Evolutionary conservation across 2,113 vertebrate species (phyloP).

Genomic region (Hydrochoerus hydrochaeris): DNA sequence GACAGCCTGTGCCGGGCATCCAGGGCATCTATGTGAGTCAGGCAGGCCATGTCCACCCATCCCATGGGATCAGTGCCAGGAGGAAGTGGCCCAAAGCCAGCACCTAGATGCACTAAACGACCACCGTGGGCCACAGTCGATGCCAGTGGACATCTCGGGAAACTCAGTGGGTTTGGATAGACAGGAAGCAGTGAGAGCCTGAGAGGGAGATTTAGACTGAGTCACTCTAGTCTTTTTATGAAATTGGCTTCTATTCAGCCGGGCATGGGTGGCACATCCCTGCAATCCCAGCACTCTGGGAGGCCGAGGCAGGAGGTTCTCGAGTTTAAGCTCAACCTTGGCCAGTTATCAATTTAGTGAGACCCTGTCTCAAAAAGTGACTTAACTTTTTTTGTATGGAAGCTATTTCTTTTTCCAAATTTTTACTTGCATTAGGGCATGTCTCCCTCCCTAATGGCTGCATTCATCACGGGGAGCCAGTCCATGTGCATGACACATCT

Average conservation of each 20-base stretch:
- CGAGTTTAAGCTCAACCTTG: not conserved
- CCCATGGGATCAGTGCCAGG: not conserved
- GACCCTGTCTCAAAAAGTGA: not conserved
- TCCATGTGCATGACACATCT: accelerated
- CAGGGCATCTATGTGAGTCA: not conserved
- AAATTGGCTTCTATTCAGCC: not conserved
- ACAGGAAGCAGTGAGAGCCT: not conserved
- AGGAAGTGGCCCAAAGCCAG: not conserved
- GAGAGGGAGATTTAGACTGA: not conserved
- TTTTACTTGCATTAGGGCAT: not conserved
- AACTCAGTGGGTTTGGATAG: no score
- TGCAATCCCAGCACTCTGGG: not conserved
- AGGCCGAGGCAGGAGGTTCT: not conserved
- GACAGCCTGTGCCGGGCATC: no score
- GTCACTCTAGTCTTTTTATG: not conserved
- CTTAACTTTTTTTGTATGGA: not conserved
- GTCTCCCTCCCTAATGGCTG: not conserved
- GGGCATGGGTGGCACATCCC: not conserved
- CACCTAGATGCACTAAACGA: not conserved
- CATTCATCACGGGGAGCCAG: not conserved
- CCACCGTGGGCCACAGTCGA: not conserved
- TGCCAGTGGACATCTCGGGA: not conserved
- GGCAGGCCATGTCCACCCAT: not conserved
- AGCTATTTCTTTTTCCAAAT: not conserved
- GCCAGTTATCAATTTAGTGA: not conserved